Evolutionary conservation across 92 coral and sea anemone genomes (phyloP), one percentile per base, ranked within the genome.

Genomic region (Anthopleura xanthogrammica): DNA sequence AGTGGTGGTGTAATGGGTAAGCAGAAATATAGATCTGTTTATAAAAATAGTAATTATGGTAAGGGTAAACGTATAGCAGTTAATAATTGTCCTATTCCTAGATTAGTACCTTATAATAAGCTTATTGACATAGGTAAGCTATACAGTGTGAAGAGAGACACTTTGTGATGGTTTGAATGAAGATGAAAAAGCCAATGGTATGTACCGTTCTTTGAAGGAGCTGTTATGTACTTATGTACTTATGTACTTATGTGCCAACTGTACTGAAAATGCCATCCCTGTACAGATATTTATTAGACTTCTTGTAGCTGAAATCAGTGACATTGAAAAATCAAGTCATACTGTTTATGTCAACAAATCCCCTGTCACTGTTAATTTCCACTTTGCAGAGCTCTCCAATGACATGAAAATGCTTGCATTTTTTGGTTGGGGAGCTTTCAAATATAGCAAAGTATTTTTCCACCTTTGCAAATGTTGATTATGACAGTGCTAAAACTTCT

Each of bases 391-490:
- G 70, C 75, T 92, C 3, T 92, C 91, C 0, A 89, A 89, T 77
- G 92, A 89, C 48, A 86, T 92, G 88, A 92, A 86, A 81, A 92
- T 92, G 94, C 71, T 89, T 75, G 62, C 89, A 3, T 91, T 91
- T n/a, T 36, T 74, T 91, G 7, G 83, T 77, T 48, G 95, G 90
- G 7, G 92, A 86, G 78, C 78, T 92, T 4, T 24, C 66, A 5
- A 86, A 86, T n/a, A 46, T 76, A 83, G 85, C 92, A 22, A 92
- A 73, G 39, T 92, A 80, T 58, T 89, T 86, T 84, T 89, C 90
- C 7, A 83, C 89, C 3, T 92, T 92, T 89, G 91, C 87, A 22
- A 83, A 92, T 76, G 89, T 89, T 2, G 48, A 78, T 62, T 77
- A 12, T 74, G 91, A 82, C 39, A 79, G 71, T 41, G 65, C 72